Evolutionary conservation across 2,888 invertebrate species (phyloP), one percentile per base, ranked within the genome.

Genomic region (Cordilura impudica): DNA sequence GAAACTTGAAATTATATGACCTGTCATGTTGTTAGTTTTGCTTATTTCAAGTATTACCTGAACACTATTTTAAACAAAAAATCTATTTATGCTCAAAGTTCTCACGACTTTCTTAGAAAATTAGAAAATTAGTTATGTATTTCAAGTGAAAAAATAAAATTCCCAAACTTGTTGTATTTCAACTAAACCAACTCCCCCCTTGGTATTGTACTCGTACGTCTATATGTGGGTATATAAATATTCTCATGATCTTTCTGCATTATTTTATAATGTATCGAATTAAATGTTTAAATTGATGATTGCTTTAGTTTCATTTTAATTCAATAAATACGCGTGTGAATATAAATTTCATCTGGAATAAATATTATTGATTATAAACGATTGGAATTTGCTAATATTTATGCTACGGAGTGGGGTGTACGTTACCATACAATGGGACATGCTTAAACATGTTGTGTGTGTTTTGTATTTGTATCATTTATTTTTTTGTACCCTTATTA

Each of bases 311-410:
- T 75, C 51, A 75, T 80, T 61, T 76, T 47, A 61, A 54, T 61
- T 71, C 60, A 66, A 53, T 75, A 70, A 72, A 73, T 75, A 61
- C n/a, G 70, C 66, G 70, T 76, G 75, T 71, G 71, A 75, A 75
- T 66, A 66, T 65, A 43, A 67, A 65, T 56, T 65, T 49, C 47
- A 61, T 47, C 72, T 58, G 21, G 45, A 51, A 39, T 12, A 54
- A 26, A 53, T 45, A 65, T 73, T 78, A 51, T 51, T 54, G 66
- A 63, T 61, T 74, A 58, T 65, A 66, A 74, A 61, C 70, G 54
- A 74, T n/a, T 74, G 78, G 26, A 45, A 51, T 54, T 16, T 49
- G 45, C n/a, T 23, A 26, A 23, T 21, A 4, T 51, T 51, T 23
- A 21, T 35, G 35, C n/a, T 35, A 35, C n/a, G 35, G 35, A n/a